Evolutionary conservation across 2,888 invertebrate species (phyloP), one percentile per base, ranked within the genome.

Genomic region (Drosophila ezoana): DNA sequence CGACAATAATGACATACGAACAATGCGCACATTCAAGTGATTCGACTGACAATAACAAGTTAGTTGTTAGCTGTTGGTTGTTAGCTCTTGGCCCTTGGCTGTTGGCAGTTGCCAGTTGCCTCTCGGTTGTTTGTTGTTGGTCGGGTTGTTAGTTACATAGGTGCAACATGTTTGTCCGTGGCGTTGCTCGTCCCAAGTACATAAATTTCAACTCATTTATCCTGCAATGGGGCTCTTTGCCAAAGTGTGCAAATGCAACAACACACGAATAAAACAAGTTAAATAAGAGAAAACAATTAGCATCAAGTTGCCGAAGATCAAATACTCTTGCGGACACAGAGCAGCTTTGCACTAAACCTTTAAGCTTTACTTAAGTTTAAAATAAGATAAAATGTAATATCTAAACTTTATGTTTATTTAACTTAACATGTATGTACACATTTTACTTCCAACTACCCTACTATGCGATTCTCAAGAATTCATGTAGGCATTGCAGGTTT

Each of bases 151-250:
- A 13, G 4, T 23, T 16, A 18, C n/a, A 41, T 52, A 57, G 81
- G 57, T 81, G 75, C 78, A 59, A 72, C 75, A 66, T 69, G 66
- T 65, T 59, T 79, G 66, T 75, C 66, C 57, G 49, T 38, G 28
- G 32, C 54, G 48, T 59, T 68, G 57, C 76, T 49, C 44, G 43
- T 18, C 51, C 45, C 48, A n/a, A 45, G 70, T 49, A 66, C 86
- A 86, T 86, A 82, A 86, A 86, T 82, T 79, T 65, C 40, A 38
- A 59, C 67, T 86, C 74, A 81, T 79, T 86, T 81, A 67, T 66
- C 48, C 57, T 45, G 60, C 65, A 67, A 66, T 61, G 49, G 74
- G 70, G 71, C 76, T 61, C 41, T 35, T 61, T 86, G 83, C 81
- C 86, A 85, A 85, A 70, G 60, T 59, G 63, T 63, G 48, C 63